These are phyloP conservation scores for Drosophila yooni DNA, from an alignment of 2,888 invertebrate genomes.

Conservation along the genomic window DNA sequence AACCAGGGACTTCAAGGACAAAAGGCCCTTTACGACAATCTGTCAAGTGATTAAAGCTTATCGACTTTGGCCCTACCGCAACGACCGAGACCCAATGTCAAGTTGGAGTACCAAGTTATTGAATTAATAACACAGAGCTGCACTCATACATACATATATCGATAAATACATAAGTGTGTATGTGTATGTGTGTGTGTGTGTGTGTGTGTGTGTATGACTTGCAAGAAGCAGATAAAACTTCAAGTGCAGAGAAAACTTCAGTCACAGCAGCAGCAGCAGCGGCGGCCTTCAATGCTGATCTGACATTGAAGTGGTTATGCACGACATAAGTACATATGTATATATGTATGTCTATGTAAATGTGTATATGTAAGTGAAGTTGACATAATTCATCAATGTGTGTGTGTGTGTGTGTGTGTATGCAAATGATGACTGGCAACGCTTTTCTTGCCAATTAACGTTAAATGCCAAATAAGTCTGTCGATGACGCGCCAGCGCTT, in stretches of 20 bases:
- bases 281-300: constrained; percentile 69
- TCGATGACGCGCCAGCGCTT: constrained; percentile 67
- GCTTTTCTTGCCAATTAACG: constrained; percentile 72
- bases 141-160: constrained; percentile 30
- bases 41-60: background rate
- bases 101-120: constrained; percentile 67
- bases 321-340: constrained; percentile 22
- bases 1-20: background rate
- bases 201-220: background rate
- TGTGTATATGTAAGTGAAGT: constrained; percentile 32
- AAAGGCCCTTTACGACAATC: constrained; percentile 1
- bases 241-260: constrained; percentile 56
- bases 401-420: constrained; percentile 34
- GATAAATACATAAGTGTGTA: constrained; percentile 1
- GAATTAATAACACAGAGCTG: constrained; percentile 68
- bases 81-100: constrained; percentile 72
- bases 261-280: constrained; percentile 44
- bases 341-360: constrained; percentile 8
- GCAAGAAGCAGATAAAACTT: constrained; percentile 14
- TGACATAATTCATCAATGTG: constrained; percentile 71
- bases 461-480: constrained; percentile 64
- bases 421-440: constrained; percentile 56
- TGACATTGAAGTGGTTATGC: constrained; percentile 68
- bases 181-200: constrained; percentile 3
- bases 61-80: constrained; percentile 61